phyloP scores from a whole-genome alignment of 53 echinoderm and acorn worm genomes.

The Echinometra lucunter region DNA sequence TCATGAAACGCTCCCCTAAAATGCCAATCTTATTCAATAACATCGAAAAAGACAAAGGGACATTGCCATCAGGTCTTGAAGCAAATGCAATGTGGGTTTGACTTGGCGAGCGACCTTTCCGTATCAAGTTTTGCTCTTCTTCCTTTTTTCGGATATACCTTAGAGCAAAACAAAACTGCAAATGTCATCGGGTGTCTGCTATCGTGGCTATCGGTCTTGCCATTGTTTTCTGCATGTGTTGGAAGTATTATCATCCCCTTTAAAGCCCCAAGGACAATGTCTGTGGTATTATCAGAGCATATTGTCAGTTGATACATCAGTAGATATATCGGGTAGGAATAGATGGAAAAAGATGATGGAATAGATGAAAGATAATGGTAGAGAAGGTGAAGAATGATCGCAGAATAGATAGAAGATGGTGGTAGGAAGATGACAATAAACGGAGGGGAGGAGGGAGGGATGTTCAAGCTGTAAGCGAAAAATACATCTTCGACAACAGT shows the following conservation, averaged over 20 bases:
- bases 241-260: neutral
- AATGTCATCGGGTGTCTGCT: neutral
- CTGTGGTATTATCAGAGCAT: neutral
- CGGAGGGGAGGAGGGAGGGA: neutral
- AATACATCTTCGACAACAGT: neutral
- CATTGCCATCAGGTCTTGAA: neutral
- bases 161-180: neutral
- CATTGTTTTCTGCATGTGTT: constrained; percentile 28
- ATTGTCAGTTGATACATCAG: constrained; percentile 13
- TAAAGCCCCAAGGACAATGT: constrained; percentile 12
- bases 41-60: neutral
- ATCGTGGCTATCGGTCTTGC: neutral
- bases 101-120: constrained; percentile 8
- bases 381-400: neutral
- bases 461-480: neutral
- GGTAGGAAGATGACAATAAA: neutral
- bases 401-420: neutral
- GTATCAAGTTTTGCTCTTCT: neutral
- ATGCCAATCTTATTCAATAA: constrained; percentile 1
- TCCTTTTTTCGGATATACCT: neutral
- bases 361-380: neutral
- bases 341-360: neutral
- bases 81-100: neutral
- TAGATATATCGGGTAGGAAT: neutral
- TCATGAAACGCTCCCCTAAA: no score